Percentiles rank a stretch among this genome's conserved stretches.
Evolutionary conservation across 1,140 invertebrate species (phyloP).

Genomic region (Popillia japonica): DNA sequence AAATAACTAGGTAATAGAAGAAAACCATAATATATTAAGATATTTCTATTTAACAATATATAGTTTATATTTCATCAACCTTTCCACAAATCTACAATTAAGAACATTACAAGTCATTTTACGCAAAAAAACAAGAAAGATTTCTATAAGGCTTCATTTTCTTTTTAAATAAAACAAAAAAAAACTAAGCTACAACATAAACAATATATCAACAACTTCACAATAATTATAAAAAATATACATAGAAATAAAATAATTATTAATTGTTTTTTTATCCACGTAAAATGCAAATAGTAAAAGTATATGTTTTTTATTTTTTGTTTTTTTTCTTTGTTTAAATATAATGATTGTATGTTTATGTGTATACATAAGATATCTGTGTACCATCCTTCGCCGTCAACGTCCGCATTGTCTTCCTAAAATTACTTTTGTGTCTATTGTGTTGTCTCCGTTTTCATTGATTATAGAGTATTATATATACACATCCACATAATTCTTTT

Average conservation of each 20-base stretch:
- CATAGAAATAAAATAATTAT: constrained; percentile 52
- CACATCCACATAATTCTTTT: constrained; percentile 41
- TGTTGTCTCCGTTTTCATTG: constrained; percentile 37
- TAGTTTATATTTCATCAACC: constrained; percentile 61
- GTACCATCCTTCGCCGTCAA: background rate
- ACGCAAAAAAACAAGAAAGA: constrained; percentile 58
- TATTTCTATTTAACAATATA: constrained; percentile 63
- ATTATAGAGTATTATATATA: constrained; percentile 45
- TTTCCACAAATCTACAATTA: constrained; percentile 62
- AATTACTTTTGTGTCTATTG: background rate
- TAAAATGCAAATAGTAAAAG: constrained; percentile 54
- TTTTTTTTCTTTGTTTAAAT: constrained; percentile 35
- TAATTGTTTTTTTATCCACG: constrained; percentile 52
- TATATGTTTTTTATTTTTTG: constrained; percentile 37
- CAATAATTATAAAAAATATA: constrained; percentile 54
- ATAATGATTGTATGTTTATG: constrained; percentile 36
- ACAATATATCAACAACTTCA: constrained; percentile 59
- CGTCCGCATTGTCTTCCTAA: background rate
- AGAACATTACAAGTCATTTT: constrained; percentile 61
- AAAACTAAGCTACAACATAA: constrained; percentile 58
- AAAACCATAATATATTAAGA: constrained; percentile 56
- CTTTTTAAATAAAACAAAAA: constrained; percentile 55
- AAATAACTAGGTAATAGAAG: constrained; percentile 40
- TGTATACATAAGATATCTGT: constrained; percentile 35
- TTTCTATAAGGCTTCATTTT: constrained; percentile 54